A percentile compares a stretch with the other conserved stretches of the same genome.
Evolutionary conservation across 1,140 invertebrate genomes (phyloP).

Genomic region (Trichogramma pretiosum): DNA sequence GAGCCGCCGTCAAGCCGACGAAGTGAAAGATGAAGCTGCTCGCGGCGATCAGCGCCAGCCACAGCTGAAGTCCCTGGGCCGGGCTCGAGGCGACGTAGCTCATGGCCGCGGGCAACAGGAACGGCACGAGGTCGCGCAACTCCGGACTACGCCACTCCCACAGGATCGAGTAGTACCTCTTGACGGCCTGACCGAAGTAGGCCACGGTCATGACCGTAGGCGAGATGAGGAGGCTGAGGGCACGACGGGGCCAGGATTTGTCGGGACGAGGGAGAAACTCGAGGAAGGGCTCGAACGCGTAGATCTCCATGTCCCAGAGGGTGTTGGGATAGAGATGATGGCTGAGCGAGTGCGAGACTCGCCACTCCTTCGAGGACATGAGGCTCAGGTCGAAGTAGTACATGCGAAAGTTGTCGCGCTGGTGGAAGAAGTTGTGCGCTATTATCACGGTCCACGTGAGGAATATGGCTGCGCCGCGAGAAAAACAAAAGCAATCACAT

Average conservation of each 20-base stretch:
- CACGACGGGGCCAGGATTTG: slow-evolving; percentile 35
- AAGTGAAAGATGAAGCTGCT: slow-evolving; percentile 55
- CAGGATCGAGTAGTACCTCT: slow-evolving; percentile 38
- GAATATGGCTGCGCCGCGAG: slow-evolving; percentile 45
- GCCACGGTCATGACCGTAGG: slow-evolving; percentile 45
- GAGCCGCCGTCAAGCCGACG: slow-evolving; percentile 66
- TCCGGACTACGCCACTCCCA: slow-evolving; percentile 20
- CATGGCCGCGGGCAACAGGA: slow-evolving; percentile 48
- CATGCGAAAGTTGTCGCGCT: slow-evolving; percentile 72
- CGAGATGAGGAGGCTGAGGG: slow-evolving; percentile 43
- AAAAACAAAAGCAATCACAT: not conserved
- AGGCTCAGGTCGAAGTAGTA: slow-evolving; percentile 66
- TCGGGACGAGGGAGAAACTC: slow-evolving; percentile 52
- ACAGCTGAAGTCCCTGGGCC: slow-evolving; percentile 41
- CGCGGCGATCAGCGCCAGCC: slow-evolving; percentile 51
- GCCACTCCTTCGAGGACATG: slow-evolving; percentile 63
- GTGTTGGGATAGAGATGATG: slow-evolving; percentile 78
- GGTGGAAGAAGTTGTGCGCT: slow-evolving; percentile 77
- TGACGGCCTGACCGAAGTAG: slow-evolving; percentile 38
- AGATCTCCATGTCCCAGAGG: slow-evolving; percentile 65
- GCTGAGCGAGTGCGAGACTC: slow-evolving; percentile 67
- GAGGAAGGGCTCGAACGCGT: slow-evolving; percentile 60
- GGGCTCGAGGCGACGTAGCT: slow-evolving; percentile 32
- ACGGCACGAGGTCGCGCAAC: slow-evolving; percentile 40
- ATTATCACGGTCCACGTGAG: slow-evolving; percentile 51